Conservation (phyloP, 2,888 invertebrate species). For the Oegoconia quadripuncta region DNA sequence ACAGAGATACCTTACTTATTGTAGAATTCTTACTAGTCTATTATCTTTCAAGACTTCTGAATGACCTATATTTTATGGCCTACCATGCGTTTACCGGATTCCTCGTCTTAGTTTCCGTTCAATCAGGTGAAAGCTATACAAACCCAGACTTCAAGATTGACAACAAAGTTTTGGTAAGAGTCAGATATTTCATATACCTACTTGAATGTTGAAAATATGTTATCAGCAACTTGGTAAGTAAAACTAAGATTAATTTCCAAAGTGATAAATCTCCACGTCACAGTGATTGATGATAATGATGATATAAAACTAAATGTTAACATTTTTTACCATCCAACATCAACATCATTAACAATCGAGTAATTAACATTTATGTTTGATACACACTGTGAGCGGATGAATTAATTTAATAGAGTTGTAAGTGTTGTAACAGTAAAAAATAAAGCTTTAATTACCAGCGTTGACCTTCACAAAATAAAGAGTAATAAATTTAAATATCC, state of each 20-base stretch:
- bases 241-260: background rate
- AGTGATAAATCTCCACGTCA: slow-evolving; percentile 1
- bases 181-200: too few relatives aligned
- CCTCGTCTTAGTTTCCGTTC: too few relatives aligned
- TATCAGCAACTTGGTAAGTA: background rate
- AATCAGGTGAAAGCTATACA: background rate
- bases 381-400: background rate
- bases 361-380: background rate
- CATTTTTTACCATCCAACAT: background rate
- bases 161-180: background rate
- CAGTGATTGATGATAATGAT: slow-evolving; percentile 3
- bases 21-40: too few relatives aligned
- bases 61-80: too few relatives aligned
- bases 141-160: too few relatives aligned
- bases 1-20: too few relatives aligned
- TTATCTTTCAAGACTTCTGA: too few relatives aligned
- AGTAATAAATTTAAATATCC: slow-evolving; percentile 5
- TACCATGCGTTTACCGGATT: too few relatives aligned
- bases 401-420: slow-evolving; percentile 4
- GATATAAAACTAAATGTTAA: slow-evolving; percentile 1
- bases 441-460: background rate
- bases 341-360: background rate
- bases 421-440: background rate
- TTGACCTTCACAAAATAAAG: background rate
- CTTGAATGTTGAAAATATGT: too few relatives aligned